Evolutionary conservation across 2,888 invertebrate species (phyloP).

Genomic region (Coelinius sp.): DNA sequence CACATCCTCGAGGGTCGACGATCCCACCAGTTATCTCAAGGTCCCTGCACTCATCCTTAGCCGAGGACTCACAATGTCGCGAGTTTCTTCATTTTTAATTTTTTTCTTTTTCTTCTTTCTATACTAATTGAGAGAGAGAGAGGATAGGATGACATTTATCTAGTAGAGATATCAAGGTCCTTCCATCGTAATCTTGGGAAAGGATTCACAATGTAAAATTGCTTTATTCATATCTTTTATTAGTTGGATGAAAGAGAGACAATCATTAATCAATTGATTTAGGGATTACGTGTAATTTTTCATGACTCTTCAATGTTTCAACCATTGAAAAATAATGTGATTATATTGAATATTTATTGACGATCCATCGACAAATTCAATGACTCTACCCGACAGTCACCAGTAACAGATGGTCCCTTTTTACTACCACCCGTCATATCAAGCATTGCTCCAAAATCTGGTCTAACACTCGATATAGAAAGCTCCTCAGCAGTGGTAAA

Average conservation of each 20-base stretch:
- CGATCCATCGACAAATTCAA: slow-evolving; percentile 66
- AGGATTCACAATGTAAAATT: too few species aligned
- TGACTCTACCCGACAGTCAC: slow-evolving; percentile 62
- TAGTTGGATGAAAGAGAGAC: too few species aligned
- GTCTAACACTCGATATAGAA: slow-evolving; percentile 56
- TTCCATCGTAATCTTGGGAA: too few species aligned
- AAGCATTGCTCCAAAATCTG: slow-evolving; percentile 61
- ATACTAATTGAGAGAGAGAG: too few species aligned
- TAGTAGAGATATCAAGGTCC: too few species aligned
- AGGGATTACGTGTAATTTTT: too few species aligned
- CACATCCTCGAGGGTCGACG: slow-evolving; percentile 44
- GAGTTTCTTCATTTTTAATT: too few species aligned
- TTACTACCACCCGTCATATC: slow-evolving; percentile 57
- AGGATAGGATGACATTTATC: background rate
- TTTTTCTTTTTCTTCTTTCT: too few species aligned
- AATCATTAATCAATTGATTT: too few species aligned
- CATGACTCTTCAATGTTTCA: background rate
- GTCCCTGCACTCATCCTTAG: slow-evolving; percentile 48
- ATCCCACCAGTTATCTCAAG: slow-evolving; percentile 45
- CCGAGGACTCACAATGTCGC: slow-evolving; percentile 13
- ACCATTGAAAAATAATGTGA: background rate
- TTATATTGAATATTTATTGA: slow-evolving; percentile 45
- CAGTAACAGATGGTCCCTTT: slow-evolving; percentile 49
- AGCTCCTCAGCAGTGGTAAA: slow-evolving; percentile 59
- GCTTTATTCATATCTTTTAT: too few species aligned